These are phyloP conservation scores for Phataginus tetradactyla DNA, from an alignment of 2,797 vertebrate species.

Conservation along the genomic window DNA sequence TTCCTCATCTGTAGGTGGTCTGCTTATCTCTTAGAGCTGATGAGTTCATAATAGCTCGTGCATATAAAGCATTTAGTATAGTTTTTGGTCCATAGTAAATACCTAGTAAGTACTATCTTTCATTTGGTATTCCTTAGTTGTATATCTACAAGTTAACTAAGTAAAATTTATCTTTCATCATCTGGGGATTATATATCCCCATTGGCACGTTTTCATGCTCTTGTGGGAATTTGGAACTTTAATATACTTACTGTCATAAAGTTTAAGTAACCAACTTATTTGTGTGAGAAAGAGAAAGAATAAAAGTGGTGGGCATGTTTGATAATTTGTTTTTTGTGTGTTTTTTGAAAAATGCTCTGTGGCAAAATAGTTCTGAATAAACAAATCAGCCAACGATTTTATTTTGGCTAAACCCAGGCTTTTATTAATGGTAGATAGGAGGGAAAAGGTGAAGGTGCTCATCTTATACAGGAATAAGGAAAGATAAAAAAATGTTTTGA, in stretches of 20 bases:
- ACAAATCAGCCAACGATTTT: not conserved
- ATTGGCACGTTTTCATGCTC: not conserved
- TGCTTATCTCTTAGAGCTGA: not conserved
- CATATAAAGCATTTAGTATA: not conserved
- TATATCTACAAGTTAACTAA: not conserved
- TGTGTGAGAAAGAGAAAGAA: not conserved
- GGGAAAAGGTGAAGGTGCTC: not conserved
- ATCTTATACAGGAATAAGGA: not conserved
- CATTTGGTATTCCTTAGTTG: not conserved
- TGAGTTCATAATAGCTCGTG: not conserved
- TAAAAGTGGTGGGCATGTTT: not conserved
- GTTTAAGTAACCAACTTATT: not conserved
- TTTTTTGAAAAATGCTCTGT: not conserved
- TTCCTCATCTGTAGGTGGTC: not conserved
- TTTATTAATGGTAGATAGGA: constrained; percentile 21
- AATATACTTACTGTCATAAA: not conserved
- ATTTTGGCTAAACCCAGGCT: not conserved
- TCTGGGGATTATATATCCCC: not conserved
- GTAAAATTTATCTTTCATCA: not conserved
- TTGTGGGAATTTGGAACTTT: not conserved
- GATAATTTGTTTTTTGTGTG: constrained; percentile 8
- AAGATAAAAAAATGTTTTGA: constrained; percentile 43
- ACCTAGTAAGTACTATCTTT: not conserved
- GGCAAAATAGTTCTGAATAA: not conserved
- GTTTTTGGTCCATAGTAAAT: not conserved